Evolutionary conservation across 2,888 invertebrate species (phyloP).

Genomic region (Lamellibrachia satsuma): DNA sequence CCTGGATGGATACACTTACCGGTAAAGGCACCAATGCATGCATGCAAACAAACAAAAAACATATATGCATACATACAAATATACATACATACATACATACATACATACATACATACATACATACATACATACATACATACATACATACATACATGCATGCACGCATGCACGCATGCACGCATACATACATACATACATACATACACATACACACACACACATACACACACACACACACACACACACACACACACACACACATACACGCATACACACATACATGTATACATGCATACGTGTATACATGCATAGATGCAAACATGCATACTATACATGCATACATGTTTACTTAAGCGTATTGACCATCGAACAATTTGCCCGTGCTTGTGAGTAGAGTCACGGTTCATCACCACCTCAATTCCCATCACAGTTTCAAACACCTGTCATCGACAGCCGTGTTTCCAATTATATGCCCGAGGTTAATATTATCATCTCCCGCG

Average conservation of each 20-base stretch:
- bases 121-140: background rate
- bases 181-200: background rate
- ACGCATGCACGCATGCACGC: background rate
- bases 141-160: background rate
- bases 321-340: background rate
- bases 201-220: background rate
- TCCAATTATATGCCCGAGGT: too few relatives aligned
- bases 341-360: background rate
- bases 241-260: background rate
- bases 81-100: background rate
- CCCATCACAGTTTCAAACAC: too few relatives aligned
- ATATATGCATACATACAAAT: background rate
- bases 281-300: background rate
- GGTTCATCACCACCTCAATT: too few relatives aligned
- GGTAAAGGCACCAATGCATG: too few relatives aligned
- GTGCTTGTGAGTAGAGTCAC: too few relatives aligned
- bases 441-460: too few relatives aligned
- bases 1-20: too few relatives aligned
- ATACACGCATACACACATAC: background rate
- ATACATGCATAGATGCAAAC: background rate
- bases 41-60: too few relatives aligned
- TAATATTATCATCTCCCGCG: too few relatives aligned
- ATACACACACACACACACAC: background rate
- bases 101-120: background rate
- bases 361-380: too few relatives aligned